A percentile compares a stretch with the other conserved stretches of the same genome.
Evolutionary conservation across 2,888 invertebrate species (phyloP).

Genomic region (Galeopsomyia nigrocyanea): DNA sequence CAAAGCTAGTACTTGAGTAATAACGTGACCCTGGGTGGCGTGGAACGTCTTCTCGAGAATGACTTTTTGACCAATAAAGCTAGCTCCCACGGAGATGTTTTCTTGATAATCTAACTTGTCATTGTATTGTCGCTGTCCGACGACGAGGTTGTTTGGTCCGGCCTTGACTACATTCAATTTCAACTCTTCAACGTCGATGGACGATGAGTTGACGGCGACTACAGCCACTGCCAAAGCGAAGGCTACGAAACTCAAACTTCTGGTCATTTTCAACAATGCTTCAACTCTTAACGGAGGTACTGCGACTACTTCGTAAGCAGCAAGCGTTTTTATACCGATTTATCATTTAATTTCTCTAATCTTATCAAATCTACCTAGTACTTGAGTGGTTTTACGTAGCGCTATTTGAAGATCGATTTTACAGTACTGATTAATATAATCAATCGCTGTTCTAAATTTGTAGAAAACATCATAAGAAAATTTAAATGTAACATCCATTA

Average conservation of each 20-base stretch:
- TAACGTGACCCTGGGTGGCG: slow-evolving; percentile 50
- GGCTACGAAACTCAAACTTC: not conserved
- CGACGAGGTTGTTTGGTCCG: slow-evolving; percentile 46
- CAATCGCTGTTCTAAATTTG: no score
- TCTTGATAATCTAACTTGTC: slow-evolving; percentile 52
- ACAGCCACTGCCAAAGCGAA: not conserved
- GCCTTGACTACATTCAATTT: not conserved
- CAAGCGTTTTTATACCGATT: not conserved
- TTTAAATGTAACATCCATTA: no score
- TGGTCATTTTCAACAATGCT: not conserved
- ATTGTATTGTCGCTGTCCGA: slow-evolving; percentile 53
- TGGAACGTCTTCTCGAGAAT: slow-evolving; percentile 55
- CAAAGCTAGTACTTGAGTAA: slow-evolving; percentile 65
- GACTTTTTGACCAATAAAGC: slow-evolving; percentile 53
- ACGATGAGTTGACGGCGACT: not conserved
- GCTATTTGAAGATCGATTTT: no score
- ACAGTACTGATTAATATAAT: no score
- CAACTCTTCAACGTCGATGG: not conserved
- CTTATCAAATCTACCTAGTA: not conserved
- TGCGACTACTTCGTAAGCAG: not conserved
- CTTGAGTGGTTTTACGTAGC: no score
- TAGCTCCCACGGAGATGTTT: slow-evolving; percentile 54
- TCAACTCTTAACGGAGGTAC: no score
- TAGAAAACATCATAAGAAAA: no score
- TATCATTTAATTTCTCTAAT: not conserved